These are phyloP conservation scores for Stenurella melanura DNA, from an alignment of 2,888 invertebrate genomes.

Conservation along the genomic window DNA sequence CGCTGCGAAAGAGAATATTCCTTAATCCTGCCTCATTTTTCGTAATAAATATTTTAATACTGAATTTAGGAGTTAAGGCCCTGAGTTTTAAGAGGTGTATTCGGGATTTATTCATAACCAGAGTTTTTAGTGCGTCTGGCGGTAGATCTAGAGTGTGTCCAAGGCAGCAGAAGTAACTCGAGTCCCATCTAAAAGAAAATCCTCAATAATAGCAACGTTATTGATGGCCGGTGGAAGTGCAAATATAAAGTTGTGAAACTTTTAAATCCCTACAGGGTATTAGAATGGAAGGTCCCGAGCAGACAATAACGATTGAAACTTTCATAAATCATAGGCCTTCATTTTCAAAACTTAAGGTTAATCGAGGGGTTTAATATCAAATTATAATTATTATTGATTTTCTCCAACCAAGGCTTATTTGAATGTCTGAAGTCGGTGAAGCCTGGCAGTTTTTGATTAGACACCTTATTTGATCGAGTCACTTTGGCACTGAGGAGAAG, in stretches of 20 bases:
- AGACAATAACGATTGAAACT: constrained; percentile 36
- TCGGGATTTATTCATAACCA: constrained; percentile 26
- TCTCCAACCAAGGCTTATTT: constrained; percentile 8
- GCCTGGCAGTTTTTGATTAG: constrained; percentile 36
- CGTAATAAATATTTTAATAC: constrained; percentile 31
- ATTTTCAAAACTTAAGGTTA: constrained; percentile 52
- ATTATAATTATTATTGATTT: constrained; percentile 55
- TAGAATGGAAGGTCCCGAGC: constrained; percentile 16
- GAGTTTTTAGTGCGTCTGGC: neutral
- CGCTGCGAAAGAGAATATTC: constrained; percentile 5
- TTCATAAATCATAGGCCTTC: constrained; percentile 42
- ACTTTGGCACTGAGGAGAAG: neutral
- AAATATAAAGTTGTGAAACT: constrained; percentile 47
- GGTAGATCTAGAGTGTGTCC: constrained; percentile 19
- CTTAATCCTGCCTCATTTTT: constrained; percentile 24
- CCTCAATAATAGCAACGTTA: constrained; percentile 45
- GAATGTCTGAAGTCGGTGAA: constrained; percentile 21
- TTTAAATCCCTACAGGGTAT: constrained; percentile 36
- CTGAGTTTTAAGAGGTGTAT: neutral
- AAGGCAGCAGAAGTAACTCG: constrained; percentile 25
- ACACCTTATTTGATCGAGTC: constrained; percentile 9
- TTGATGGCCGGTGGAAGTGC: constrained; percentile 46
- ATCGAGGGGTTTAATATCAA: constrained; percentile 56
- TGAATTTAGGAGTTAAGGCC: constrained; percentile 19
- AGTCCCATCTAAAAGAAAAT: constrained; percentile 41